Conservation (phyloP, 2,797 vertebrate genomes). For the Amblyopsis hoosieri region DNA sequence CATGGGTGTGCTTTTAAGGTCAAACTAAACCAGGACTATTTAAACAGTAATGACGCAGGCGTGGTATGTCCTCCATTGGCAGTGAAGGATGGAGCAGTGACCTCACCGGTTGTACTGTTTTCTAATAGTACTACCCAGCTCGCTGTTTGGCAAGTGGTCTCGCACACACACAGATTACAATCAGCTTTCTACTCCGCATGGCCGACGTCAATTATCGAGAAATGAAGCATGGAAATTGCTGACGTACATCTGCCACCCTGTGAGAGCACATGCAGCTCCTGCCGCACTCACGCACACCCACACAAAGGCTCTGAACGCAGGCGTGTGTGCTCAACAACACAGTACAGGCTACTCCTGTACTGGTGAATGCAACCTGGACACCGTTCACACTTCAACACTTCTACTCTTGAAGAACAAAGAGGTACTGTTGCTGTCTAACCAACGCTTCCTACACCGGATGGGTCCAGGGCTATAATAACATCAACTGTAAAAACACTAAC, state of each 20-base stretch:
- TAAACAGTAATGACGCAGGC: slow-evolving; percentile 39
- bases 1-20: slow-evolving; percentile 22
- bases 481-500: not conserved
- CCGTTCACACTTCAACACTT: no score
- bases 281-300: not conserved
- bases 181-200: slow-evolving; percentile 43
- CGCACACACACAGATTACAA: slow-evolving; percentile 42
- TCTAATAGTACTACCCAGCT: slow-evolving; percentile 37
- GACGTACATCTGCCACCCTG: slow-evolving; percentile 31
- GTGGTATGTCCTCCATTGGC: slow-evolving; percentile 22
- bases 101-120: slow-evolving; percentile 48
- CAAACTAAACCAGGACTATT: slow-evolving; percentile 23
- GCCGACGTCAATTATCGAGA: slow-evolving; percentile 58
- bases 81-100: slow-evolving; percentile 60
- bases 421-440: no score
- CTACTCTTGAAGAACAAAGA: no score
- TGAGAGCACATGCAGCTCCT: slow-evolving; percentile 23
- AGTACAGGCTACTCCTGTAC: no score
- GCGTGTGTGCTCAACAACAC: no score
- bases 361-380: no score
- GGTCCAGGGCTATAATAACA: not conserved
- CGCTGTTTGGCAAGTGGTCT: slow-evolving; percentile 29
- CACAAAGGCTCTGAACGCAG: not conserved
- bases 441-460: not conserved
- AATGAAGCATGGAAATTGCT: slow-evolving; percentile 57